Evolutionary conservation across 2,888 invertebrate species (phyloP), one percentile per base, ranked within the genome.

Genomic region (Leptopilina myrica): DNA sequence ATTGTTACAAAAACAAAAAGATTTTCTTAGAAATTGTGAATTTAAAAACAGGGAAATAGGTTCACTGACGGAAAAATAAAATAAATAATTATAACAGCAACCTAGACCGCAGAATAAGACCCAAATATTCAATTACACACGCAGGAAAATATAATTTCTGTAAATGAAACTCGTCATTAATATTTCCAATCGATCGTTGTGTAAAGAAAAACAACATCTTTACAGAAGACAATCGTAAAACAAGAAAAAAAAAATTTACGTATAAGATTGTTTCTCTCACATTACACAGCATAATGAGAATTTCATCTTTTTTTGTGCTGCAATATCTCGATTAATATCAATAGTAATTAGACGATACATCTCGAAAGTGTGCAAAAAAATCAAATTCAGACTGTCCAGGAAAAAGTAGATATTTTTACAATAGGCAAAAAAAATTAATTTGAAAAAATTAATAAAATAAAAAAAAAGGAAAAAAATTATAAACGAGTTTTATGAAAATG

Each of bases 1-100:
- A 69, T 53, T 73, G 33, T n/a, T 73, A 73, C 69, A 43, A 43
- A 43, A 73, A 33, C 33, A 53, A 73, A 73, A 73, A 56, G 49
- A 33, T 73, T 73, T 53, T n/a, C 49, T 53, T 33, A 26, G 53
- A 73, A 56, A 73, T 33, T 40, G 56, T 73, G 56, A 40, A 73
- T 73, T 53, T n/a, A 73, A 33, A 49, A 73, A 73, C 14, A 12
- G 64, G 33, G 33, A 64, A 62, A 64, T 33, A 33, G 73, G 53
- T 8, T 73, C 56, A 14, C 33, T 33, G 73, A 73, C 14, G 33
- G 33, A 73, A 56, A 80, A 78, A 67, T 78, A 82, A 81, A 82
- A 82, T 82, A 82, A 82, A 81, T 82, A 81, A 79, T 80, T 79
- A 80, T 81, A 80, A 81, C 77, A 81, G 53, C 64, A 81, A 77